phyloP scores from a whole-genome alignment of 2,888 invertebrate species.

The Hofmannophila pseudospretella region DNA sequence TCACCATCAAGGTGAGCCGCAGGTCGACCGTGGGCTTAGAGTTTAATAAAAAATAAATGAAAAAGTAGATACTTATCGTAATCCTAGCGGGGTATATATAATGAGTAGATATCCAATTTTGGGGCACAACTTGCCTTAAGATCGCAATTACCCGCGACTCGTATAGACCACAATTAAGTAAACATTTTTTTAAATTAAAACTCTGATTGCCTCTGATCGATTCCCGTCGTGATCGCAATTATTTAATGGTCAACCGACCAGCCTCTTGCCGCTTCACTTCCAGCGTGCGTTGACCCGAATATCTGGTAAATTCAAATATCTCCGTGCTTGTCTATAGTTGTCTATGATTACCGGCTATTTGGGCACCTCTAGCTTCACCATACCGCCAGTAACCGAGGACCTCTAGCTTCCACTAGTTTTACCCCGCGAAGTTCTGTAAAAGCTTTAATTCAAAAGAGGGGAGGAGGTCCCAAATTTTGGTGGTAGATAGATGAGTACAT shows the following conservation, averaged over 20 bases:
- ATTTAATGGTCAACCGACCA: neutral
- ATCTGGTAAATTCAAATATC: slow-evolving; percentile 8
- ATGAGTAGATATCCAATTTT: no score
- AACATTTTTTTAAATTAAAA: no score
- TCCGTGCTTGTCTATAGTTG: neutral
- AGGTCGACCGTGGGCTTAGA: no score
- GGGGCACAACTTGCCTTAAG: no score
- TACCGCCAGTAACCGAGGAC: neutral
- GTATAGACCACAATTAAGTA: no score
- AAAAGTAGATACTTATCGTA: no score
- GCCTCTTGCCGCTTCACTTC: neutral
- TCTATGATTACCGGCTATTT: slow-evolving; percentile 8
- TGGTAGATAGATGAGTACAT: neutral
- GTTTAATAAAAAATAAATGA: no score
- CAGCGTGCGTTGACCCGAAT: neutral
- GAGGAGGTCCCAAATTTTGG: neutral
- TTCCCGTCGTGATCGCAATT: neutral
- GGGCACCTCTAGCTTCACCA: neutral
- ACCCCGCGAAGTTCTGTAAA: neutral
- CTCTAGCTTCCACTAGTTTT: neutral
- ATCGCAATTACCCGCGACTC: no score
- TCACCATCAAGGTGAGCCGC: no score
- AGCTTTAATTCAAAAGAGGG: neutral
- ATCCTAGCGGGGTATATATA: no score
- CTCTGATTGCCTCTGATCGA: neutral